Evolutionary conservation across 2,113 vertebrate genomes (phyloP).

Genomic region (Oreochromis spilurus): DNA sequence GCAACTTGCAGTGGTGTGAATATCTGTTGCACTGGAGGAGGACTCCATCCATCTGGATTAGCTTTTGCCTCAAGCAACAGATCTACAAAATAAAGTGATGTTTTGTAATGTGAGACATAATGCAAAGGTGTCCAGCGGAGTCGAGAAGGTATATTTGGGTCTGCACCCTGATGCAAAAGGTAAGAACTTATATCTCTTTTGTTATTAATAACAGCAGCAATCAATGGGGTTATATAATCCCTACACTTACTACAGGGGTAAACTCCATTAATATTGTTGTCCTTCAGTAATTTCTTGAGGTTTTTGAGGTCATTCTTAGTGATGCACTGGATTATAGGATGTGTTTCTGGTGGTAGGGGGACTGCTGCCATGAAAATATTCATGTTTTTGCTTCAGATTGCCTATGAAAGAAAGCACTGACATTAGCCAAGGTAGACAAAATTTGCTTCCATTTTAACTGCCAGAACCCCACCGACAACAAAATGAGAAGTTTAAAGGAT

Average conservation of each 20-base stretch:
- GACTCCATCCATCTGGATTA: background rate
- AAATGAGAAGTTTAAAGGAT: too few species aligned
- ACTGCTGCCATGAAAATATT: background rate
- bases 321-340: constrained; percentile 37
- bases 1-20: background rate
- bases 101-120: background rate
- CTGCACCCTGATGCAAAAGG: background rate
- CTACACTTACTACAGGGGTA: background rate
- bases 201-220: constrained; percentile 32
- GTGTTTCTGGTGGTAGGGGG: background rate
- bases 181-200: constrained; percentile 13
- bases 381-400: background rate
- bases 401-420: background rate
- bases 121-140: constrained; percentile 6
- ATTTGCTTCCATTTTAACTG: too few species aligned
- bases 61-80: constrained; percentile 40
- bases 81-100: background rate
- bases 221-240: constrained; percentile 44
- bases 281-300: background rate
- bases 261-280: background rate
- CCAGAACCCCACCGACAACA: too few species aligned
- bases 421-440: too few species aligned
- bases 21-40: fast-evolving
- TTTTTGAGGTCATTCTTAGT: background rate
- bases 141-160: constrained; percentile 7